Evolutionary conservation across 2,797 vertebrate genomes (phyloP), one percentile per base, ranked within the genome.

Genomic region (Coregonus sp.): DNA sequence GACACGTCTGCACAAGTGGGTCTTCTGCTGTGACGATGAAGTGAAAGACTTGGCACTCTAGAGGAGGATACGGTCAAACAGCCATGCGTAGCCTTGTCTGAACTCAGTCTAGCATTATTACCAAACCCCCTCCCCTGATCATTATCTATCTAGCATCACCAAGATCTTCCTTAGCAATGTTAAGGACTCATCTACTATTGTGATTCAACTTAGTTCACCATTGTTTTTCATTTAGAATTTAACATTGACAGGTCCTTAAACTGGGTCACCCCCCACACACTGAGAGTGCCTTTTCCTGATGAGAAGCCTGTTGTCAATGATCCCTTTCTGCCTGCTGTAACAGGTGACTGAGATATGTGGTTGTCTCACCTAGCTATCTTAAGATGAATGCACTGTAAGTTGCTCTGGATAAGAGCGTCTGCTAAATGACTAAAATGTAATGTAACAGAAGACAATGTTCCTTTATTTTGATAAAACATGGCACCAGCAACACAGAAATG

Each of bases 211-310:
- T 66, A 66, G n/a, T 66, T 29, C 15, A 37, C n/a, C 15, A 18
- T 35, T 56, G 52, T 59, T 73, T 73, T 73, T 33, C 1, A 54
- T 5, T 33, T 61, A 56, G 9, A 50, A n/a, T 78, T 86, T 25
- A 74, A 29, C 40, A 79, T 78, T 83, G 78, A 54, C 88, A 96
- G 95, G 51, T 93, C 95, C 12, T 91, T 96, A 66, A 94, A 93
- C 79, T 96, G 95, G 95, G 89, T 96, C 4, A 95, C 93, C 3
- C 93, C 94, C 0, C 87, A 93, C 83, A 95, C 95, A 94, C 90
- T 96, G 61, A 80, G 86, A 0, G 92, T 96, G 7, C 93, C 95
- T 40, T 92, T 94, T 73, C 89, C 92, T 47, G 87, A 92, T 35
- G 78, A 90, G 56, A 82, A 85, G 25, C 80, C 82, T 4, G 89